Base-by-base conservation (phyloP, 2,797 vertebrate genomes). In the Anguilla megastoma region DNA sequence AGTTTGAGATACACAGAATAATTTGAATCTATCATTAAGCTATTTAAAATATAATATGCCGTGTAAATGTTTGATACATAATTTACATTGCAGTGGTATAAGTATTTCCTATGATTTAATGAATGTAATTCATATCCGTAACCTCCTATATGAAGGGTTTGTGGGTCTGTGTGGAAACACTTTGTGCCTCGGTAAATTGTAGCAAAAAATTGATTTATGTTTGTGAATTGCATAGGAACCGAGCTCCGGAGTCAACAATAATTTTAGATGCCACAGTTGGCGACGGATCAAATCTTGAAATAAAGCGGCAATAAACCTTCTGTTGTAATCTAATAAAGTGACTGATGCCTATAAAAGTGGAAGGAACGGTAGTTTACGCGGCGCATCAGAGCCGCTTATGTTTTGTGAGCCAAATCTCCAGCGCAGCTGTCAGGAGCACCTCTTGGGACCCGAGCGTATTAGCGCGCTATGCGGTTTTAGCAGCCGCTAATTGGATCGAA, bases 401-500 rank as follows among this genome's bases (percentile, higher is more conserved):
- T 91, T 87, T 90, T 88, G 89, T 86, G 76, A 89, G 88, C 88
- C 91, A 90, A 86, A 82, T 92, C 92, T 93, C 88, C 36, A 89
- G 85, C 88, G 90, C 91, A 94, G 91, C 92, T 92, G 91, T 86
- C 89, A n/a, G 86, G 86, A 76, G 56, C 60, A 86, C 90, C 91
- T 90, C 90, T 45, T 85, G 92, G 92, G 93, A 93, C 30, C 0
- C 41, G 45, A 12, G 79, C 3, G 84, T 91, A 94, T 95, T 94
- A 94, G 93, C 91, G 94, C 94, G 92, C 93, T 92, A 91, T 90
- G 69, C 88, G 91, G 90, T 76, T 88, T 87, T 87, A 89, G 88
- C 91, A 87, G 90, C 87, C 88, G 91, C 89, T 95, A 95, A 95
- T 93, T 94, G 90, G 92, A 92, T 92, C 91, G 89, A 93, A 93